Base-by-base conservation (phyloP, 2,888 invertebrate genomes). In the Apotomis betuletana region DNA sequence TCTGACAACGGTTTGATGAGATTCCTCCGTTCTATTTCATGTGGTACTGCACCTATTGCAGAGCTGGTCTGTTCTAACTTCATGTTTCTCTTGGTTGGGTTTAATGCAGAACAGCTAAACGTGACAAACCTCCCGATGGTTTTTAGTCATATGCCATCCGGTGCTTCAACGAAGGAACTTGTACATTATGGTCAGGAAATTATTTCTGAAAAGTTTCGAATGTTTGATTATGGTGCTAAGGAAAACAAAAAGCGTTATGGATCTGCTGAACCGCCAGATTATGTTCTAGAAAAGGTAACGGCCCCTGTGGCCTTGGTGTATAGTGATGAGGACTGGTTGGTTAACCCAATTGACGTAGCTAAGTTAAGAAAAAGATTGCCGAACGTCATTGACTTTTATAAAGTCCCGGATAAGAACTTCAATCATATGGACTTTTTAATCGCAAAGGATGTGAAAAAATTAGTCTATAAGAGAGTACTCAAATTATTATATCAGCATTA, bases 281-380 rank as follows among this genome's bases (percentile, higher is more conserved):
- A 92, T 75, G 73, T 77, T 1, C 69, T 92, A 54, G 78, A 80
- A 4, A 84, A 83, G 12, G 77, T 92, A 9, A 76, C 70, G 0
- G 80, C 85, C 0, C 91, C 92, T 0, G 83, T 92, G 3, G 83
- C 85, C 5, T 75, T 93, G 67, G 85, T 90, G 67, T 89, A 89
- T 74, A 87, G 88, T 46, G 85, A 86, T 2, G 94, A 94, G 13
- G 97, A 97, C 83, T 95, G 95, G 94, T 82, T 97, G 27, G 94
- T 96, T 0, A 88, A 93, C 64, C 90, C 94, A 4, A 83, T 84
- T 76, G 95, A 96, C 71, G 95, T 96, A 0, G 84, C 93, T 51
- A 85, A 88, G 13, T 81, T 96, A 62, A 90, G 92, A 46, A 82
- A 85, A 9, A 86, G 89, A 70, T 81, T 96, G 55, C 88, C 89